Evolutionary conservation across 2,888 invertebrate species (phyloP), one percentile per base, ranked within the genome.

Genomic region (Drosophila recens): DNA sequence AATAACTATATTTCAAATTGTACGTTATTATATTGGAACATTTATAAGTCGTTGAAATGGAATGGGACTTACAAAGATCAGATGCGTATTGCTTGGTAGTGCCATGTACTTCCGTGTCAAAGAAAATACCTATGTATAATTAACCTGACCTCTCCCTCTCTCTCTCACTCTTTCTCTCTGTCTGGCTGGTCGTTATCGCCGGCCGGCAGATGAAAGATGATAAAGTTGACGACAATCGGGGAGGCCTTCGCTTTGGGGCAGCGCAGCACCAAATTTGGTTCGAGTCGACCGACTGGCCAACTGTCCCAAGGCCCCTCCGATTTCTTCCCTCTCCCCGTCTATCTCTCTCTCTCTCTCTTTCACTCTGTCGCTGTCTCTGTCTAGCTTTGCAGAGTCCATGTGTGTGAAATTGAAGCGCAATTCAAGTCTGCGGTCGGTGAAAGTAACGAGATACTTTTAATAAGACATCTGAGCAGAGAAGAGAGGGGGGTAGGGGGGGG

Each of bases 401-500:
- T 82, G 84, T 84, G 84, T 87, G 85, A 87, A 88, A 85, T 80
- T 88, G 87, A 84, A 85, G 87, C 88, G 84, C 84, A 86, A 84
- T 84, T 88, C 84, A 76, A 88, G 84, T 86, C 80, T 77, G 82
- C 68, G 76, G 72, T 63, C 64, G 87, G 87, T 89, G 87, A 87
- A 87, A 87, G 87, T 87, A 87, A 87, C 83, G 81, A 87, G 88
- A 87, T 89, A 87, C 89, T 89, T 89, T 87, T 89, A 89, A 87
- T 87, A 89, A 89, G 89, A 87, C 89, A 87, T 89, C 82, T 80
- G 63, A 70, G 69, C 52, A 46, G 34, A 40, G 62, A 40, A 36
- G 17, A 49, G 11, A 46, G 15, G 5, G n/a, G n/a, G 2, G 8
- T 2, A n/a, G n/a, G n/a, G n/a, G 40, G 3, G 4, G 8, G 1